A percentile compares a stretch with the other conserved stretches of the same genome.
These are phyloP conservation scores for Gyrodactylus bullatarudis DNA, from an alignment of 1,140 invertebrate genomes.

Conservation along the genomic window DNA sequence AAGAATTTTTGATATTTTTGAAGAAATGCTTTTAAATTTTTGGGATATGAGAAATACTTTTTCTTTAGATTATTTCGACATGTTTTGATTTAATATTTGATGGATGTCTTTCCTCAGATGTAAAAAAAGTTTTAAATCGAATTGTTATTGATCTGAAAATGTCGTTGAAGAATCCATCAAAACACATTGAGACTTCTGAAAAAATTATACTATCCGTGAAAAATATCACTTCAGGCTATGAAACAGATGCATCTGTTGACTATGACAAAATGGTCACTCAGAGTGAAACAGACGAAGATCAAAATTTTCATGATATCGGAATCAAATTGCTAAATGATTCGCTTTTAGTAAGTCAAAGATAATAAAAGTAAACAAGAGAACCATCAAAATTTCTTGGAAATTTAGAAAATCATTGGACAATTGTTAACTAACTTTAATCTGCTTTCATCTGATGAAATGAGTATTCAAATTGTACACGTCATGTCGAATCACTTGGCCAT, in stretches of 20 bases:
- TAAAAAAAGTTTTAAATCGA: neutral
- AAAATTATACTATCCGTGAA: neutral
- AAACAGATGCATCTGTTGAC: no score
- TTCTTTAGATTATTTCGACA: neutral
- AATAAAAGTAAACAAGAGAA: neutral
- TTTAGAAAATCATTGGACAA: neutral
- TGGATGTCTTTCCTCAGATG: neutral
- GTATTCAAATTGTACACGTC: neutral
- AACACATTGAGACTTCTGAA: neutral
- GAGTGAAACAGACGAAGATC: no score
- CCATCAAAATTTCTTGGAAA: neutral
- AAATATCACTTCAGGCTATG: neutral
- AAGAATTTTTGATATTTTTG: neutral
- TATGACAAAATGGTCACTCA: no score
- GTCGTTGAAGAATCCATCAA: neutral
- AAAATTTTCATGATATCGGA: no score
- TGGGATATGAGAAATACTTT: no score
- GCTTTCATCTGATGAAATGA: neutral
- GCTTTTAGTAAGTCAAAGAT: no score
- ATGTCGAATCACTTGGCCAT: neutral
- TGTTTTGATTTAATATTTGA: neutral
- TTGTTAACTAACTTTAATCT: neutral
- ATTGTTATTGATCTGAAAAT: neutral
- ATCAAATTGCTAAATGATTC: no score
- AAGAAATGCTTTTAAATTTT: neutral